Evolutionary conservation across 2,113 vertebrate genomes (phyloP).

Genomic region (Sphaerodactylus townsendi): DNA sequence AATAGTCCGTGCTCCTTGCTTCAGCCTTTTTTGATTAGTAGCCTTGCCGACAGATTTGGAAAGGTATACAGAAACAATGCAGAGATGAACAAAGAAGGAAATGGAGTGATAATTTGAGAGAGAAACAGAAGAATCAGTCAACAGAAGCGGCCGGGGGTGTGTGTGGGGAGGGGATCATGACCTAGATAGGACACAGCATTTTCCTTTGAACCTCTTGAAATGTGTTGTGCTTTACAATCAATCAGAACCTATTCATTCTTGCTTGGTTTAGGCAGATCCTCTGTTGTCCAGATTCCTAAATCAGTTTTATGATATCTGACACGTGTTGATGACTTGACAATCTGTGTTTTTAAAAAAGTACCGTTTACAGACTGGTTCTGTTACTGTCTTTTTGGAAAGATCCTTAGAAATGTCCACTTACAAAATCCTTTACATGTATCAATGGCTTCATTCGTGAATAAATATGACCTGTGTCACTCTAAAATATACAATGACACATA

Average conservation of each 20-base stretch:
- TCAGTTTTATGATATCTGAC: conserved; percentile 69
- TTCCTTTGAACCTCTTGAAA: conserved; percentile 64
- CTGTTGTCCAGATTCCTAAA: conserved; percentile 64
- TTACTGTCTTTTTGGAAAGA: conserved; percentile 47
- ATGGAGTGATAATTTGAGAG: conserved; percentile 74
- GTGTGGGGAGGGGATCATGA: conserved; percentile 60
- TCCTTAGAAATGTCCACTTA: neutral
- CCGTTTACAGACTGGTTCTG: conserved; percentile 67
- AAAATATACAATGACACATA: too few relatives aligned
- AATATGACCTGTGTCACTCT: too few relatives aligned
- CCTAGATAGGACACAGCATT: conserved; percentile 61
- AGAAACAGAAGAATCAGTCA: conserved; percentile 70
- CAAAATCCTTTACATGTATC: neutral
- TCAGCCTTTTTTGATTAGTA: conserved; percentile 73
- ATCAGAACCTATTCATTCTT: conserved; percentile 64
- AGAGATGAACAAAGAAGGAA: conserved; percentile 71
- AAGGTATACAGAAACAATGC: conserved; percentile 72
- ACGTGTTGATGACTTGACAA: conserved; percentile 67
- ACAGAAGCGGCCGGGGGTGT: conserved; percentile 61
- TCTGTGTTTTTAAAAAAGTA: conserved; percentile 60
- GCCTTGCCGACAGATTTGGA: conserved; percentile 66
- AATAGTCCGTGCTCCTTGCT: conserved; percentile 71
- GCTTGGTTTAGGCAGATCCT: conserved; percentile 62
- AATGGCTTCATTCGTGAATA: too few relatives aligned
- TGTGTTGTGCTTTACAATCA: conserved; percentile 63